Evolutionary conservation across 2,888 invertebrate genomes (phyloP), one percentile per base, ranked within the genome.

Genomic region (Byasa hedistus): DNA sequence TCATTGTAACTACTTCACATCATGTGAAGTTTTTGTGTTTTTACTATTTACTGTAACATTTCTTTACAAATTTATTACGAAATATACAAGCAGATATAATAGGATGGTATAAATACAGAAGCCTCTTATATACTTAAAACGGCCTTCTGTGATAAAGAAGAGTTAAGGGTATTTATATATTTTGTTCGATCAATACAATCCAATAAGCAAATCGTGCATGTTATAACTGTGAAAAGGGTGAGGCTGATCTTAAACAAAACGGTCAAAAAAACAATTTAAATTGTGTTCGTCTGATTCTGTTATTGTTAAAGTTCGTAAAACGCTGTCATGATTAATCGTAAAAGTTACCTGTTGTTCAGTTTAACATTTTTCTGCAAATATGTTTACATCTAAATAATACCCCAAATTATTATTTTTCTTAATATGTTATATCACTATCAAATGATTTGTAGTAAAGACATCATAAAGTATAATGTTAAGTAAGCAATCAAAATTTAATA

Each of bases 321-420:
- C 32, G 32, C 32, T 15, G 15, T 39, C 12, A 39, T 39, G 15
- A 51, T 4, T 8, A 21, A 39, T 55, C 27, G 58, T 64, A 64
- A 58, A 59, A 59, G 52, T n/a, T 64, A 58, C 58, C 58, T 59
- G 44, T 23, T 55, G n/a, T 59, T 64, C 58, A 59, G 55, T 55
- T 32, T 59, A 59, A 48, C 32, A 65, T 64, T 59, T 59, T 59
- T 59, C 55, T 55, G 10, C 10, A 54, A 65, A 57, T 32, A 21
- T 65, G 60, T 56, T 61, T 60, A 60, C 56, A 32, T 65, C 27
- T 61, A 51, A 57, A 48, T 61, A 60, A 51, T 23, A 48, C 56
- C 44, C 12, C 51, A 39, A 39, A 15, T 39, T 1, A 15, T 39
- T 39, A 10, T 32, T 5, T 32, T 32, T 32, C 10, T 10, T 10